These are phyloP conservation scores for Orius laevigatus DNA, from an alignment of 1,140 invertebrate genomes.

Conservation along the genomic window DNA sequence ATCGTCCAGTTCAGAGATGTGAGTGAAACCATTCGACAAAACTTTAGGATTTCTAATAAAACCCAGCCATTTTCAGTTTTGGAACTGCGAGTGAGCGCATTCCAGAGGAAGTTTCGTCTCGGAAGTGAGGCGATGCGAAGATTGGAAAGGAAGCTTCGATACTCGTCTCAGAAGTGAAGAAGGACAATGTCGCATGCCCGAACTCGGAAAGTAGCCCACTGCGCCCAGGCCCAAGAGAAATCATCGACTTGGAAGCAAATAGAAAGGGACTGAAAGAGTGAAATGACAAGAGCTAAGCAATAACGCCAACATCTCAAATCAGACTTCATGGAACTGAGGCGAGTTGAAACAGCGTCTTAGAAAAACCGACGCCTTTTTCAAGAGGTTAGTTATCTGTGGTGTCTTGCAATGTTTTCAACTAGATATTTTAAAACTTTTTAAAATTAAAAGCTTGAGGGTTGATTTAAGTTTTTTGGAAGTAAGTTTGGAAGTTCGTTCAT, in stretches of 20 bases:
- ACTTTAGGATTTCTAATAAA: no score
- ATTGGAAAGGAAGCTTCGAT: conserved; percentile 87
- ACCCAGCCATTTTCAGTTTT: conserved; percentile 35
- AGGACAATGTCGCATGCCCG: conserved; percentile 70
- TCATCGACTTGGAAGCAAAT: conserved; percentile 91
- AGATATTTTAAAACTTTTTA: not conserved
- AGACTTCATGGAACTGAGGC: conserved; percentile 83
- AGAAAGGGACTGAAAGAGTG: conserved; percentile 84
- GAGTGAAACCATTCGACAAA: conserved; percentile 32
- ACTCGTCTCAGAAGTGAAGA: conserved; percentile 90
- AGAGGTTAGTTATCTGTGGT: conserved; percentile 39
- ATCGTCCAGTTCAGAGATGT: conserved; percentile 83
- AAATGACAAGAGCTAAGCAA: conserved; percentile 82
- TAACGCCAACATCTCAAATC: conserved; percentile 85
- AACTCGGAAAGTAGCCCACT: conserved; percentile 67
- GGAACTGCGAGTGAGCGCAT: conserved; percentile 66
- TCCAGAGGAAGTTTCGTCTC: conserved; percentile 83
- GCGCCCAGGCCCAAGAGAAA: conserved; percentile 92
- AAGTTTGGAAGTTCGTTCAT: conserved; percentile 16
- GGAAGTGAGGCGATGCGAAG: conserved; percentile 80
- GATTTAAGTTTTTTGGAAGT: conserved; percentile 20
- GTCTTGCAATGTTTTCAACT: not conserved
- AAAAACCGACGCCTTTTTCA: conserved; percentile 88
- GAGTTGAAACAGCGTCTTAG: conserved; percentile 84
- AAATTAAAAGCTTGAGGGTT: conserved; percentile 21